phyloP scores from a whole-genome alignment of 1,140 invertebrate genomes.

The Acromyrmex charruanus region DNA sequence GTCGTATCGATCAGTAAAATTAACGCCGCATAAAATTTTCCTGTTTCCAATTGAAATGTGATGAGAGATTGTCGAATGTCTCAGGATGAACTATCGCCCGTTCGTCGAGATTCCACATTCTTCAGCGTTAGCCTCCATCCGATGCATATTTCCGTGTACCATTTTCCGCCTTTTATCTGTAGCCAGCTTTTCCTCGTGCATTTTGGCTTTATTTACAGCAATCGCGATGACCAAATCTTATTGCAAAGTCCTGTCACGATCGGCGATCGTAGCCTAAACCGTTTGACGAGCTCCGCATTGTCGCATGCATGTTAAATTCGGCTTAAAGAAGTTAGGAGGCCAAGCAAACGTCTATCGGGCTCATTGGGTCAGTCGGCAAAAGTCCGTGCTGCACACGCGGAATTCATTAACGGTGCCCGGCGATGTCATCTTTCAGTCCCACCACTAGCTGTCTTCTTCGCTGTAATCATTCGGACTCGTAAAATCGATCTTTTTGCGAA shows the following conservation, averaged over 20 bases:
- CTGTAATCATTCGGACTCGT: not conserved
- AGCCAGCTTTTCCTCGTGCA: not conserved
- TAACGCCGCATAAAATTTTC: not conserved
- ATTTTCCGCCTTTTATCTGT: not conserved
- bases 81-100: not conserved
- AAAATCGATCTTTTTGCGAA: conserved; percentile 1
- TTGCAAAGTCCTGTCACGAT: conserved; percentile 61
- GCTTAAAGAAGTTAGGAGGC: conserved; percentile 79
- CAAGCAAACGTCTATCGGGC: conserved; percentile 78
- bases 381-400: conserved; percentile 62
- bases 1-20: not conserved
- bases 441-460: not conserved
- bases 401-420: conserved; percentile 76
- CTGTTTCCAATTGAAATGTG: not conserved
- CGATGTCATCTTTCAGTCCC: not conserved
- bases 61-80: not conserved
- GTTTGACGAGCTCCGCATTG: conserved; percentile 24
- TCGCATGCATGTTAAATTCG: conserved; percentile 73
- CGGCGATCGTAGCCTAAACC: conserved; percentile 44
- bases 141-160: not conserved
- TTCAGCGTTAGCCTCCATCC: not conserved
- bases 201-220: conserved; percentile 1
- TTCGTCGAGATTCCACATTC: not conserved
- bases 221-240: not conserved
- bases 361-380: conserved; percentile 82